These are phyloP conservation scores for Diadema setosum DNA, from an alignment of 35 echinoderm and acorn worm genomes.

Conservation along the genomic window DNA sequence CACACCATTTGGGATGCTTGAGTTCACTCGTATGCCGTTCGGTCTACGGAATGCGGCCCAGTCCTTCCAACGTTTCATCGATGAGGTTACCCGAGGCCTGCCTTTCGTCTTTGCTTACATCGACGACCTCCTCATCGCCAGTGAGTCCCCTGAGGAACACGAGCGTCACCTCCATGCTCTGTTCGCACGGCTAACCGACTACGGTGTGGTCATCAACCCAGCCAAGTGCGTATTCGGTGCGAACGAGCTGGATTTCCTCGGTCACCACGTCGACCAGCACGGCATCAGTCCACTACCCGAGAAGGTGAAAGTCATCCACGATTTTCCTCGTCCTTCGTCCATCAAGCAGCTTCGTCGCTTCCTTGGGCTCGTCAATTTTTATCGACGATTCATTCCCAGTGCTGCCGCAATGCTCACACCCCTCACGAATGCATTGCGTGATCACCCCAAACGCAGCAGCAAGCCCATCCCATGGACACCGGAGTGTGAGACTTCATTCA, in stretches of 20 bases:
- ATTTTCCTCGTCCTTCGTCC: conserved; percentile 29
- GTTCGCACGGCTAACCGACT: conserved; percentile 27
- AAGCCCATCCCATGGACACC: background rate
- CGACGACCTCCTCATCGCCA: conserved; percentile 51
- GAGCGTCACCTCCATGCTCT: conserved; percentile 14
- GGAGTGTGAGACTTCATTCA: background rate
- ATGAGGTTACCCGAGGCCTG: conserved; percentile 29
- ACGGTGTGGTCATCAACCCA: conserved; percentile 48
- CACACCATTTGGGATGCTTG: conserved; percentile 26
- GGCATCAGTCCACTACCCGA: conserved; percentile 28
- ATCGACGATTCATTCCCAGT: conserved; percentile 40
- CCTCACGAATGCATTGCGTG: conserved; percentile 18
- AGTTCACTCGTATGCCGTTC: conserved; percentile 30
- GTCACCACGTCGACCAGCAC: conserved; percentile 18
- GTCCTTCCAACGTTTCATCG: conserved; percentile 58
- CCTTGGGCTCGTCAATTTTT: conserved; percentile 68
- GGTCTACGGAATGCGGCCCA: conserved; percentile 42
- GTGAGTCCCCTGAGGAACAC: background rate
- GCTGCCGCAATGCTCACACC: conserved; percentile 22
- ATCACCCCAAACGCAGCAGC: background rate
- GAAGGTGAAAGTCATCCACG: conserved; percentile 35
- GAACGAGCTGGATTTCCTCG: conserved; percentile 7
- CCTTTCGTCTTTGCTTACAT: conserved; percentile 46
- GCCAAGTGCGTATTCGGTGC: conserved; percentile 47
- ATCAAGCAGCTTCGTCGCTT: background rate